phyloP scores from a whole-genome alignment of 2,888 invertebrate genomes.

The Quadriops clusia region DNA sequence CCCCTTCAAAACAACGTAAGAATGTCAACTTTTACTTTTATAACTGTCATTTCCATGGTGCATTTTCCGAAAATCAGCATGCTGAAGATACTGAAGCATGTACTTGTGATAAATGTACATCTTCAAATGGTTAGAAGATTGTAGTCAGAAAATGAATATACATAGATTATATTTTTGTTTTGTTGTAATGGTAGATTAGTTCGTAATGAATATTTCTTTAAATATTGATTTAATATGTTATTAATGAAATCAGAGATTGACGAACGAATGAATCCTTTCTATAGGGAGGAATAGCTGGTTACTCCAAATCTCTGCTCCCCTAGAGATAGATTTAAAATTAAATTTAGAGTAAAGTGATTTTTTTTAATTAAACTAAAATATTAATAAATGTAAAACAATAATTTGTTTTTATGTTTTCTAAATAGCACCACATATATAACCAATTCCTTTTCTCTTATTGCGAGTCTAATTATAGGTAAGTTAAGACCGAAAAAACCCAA shows the following conservation, averaged over 20 bases:
- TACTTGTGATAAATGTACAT: slow-evolving; percentile 7
- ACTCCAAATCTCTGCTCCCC: no score
- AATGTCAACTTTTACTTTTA: slow-evolving; percentile 7
- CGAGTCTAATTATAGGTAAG: no score
- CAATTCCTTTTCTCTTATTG: slow-evolving; percentile 1
- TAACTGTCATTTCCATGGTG: slow-evolving; percentile 7
- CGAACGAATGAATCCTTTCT: no score
- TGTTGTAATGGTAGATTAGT: slow-evolving; percentile 3
- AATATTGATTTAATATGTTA: no score
- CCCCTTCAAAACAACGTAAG: slow-evolving; percentile 12
- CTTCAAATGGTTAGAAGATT: slow-evolving; percentile 7
- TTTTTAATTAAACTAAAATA: background rate
- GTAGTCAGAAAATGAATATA: background rate
- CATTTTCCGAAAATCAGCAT: no score
- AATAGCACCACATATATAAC: slow-evolving; percentile 1
- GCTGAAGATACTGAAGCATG: no score
- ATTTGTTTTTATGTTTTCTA: background rate
- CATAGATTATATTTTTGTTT: background rate
- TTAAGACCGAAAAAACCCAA: slow-evolving; percentile 6
- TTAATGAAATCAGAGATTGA: no score
- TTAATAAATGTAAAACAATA: background rate
- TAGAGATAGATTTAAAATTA: no score
- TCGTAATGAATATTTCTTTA: no score
- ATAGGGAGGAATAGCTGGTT: no score
- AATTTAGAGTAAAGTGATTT: background rate